A percentile compares a stretch with the other conserved stretches of the same genome.
Evolutionary conservation across 2,888 invertebrate genomes (phyloP).

Genomic region (Lasioglossum zephyrum): DNA sequence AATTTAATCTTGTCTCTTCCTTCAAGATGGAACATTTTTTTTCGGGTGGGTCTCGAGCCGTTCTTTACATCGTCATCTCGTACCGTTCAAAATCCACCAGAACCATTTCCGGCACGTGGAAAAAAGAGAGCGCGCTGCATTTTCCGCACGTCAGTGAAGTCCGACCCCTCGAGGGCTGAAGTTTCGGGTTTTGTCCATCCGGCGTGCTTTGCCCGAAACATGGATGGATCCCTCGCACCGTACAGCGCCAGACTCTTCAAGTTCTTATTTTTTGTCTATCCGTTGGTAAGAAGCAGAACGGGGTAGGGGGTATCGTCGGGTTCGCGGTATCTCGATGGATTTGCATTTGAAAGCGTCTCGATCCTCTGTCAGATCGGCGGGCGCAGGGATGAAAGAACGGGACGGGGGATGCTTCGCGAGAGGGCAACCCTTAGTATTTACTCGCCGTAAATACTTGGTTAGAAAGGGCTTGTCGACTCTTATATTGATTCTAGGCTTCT

Average conservation of each 20-base stretch:
- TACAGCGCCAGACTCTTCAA: not conserved
- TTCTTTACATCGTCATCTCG: too few species aligned
- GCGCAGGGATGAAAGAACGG: constrained; percentile 68
- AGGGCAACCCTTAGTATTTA: constrained; percentile 72
- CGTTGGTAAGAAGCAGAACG: constrained; percentile 15
- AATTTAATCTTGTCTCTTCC: too few species aligned
- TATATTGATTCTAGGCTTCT: constrained; percentile 70
- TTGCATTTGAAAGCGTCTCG: constrained; percentile 80
- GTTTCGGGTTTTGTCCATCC: not conserved
- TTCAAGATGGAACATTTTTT: too few species aligned
- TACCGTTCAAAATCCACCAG: too few species aligned
- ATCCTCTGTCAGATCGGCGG: constrained; percentile 49
- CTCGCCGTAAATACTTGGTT: constrained; percentile 78
- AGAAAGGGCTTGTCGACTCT: constrained; percentile 72
- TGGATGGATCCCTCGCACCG: not conserved
- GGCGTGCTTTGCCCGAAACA: not conserved
- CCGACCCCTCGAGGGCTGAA: not conserved
- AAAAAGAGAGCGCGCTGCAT: not conserved
- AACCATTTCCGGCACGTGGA: not conserved
- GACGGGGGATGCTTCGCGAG: constrained; percentile 42
- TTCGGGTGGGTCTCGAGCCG: too few species aligned
- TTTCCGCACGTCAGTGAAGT: not conserved
- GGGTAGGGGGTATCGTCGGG: not conserved
- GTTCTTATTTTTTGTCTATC: constrained; percentile 36
- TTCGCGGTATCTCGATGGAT: constrained; percentile 72